Percentiles rank a stretch among this genome's conserved stretches.
Evolutionary conservation across 2,113 vertebrate genomes (phyloP).

Genomic region (Calyptommatus sinebrachiatus): DNA sequence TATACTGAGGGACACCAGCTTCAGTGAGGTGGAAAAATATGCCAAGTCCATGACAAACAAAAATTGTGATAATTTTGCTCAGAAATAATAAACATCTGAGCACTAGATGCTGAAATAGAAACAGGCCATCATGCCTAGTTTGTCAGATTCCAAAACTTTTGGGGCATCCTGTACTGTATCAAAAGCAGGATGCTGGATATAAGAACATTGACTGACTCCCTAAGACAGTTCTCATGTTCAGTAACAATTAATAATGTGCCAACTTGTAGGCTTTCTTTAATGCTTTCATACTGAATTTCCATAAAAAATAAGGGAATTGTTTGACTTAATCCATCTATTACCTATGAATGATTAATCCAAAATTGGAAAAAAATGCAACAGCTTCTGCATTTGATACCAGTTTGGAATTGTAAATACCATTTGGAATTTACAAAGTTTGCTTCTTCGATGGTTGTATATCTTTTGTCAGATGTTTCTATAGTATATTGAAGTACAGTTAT

Average conservation of each 20-base stretch:
- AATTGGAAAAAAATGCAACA: not conserved
- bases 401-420: no score
- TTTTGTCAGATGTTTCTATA: no score
- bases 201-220: not conserved
- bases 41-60: not conserved
- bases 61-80: not conserved
- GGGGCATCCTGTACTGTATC: not conserved
- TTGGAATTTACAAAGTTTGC: no score
- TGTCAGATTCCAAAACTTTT: not conserved
- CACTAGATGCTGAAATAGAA: not conserved
- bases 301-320: not conserved
- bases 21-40: not conserved
- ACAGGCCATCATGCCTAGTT: not conserved
- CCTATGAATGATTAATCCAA: not conserved
- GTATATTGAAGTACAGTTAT: no score
- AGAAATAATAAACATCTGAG: not conserved
- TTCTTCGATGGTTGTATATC: no score
- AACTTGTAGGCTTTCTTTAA: not conserved
- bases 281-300: not conserved
- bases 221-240: not conserved
- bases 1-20: not conserved
- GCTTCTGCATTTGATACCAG: not conserved
- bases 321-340: not conserved
- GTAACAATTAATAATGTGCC: not conserved
- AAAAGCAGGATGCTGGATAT: not conserved